Evolutionary conservation across 2,113 vertebrate genomes (phyloP).

Genomic region (Corythoichthys intestinalis): DNA sequence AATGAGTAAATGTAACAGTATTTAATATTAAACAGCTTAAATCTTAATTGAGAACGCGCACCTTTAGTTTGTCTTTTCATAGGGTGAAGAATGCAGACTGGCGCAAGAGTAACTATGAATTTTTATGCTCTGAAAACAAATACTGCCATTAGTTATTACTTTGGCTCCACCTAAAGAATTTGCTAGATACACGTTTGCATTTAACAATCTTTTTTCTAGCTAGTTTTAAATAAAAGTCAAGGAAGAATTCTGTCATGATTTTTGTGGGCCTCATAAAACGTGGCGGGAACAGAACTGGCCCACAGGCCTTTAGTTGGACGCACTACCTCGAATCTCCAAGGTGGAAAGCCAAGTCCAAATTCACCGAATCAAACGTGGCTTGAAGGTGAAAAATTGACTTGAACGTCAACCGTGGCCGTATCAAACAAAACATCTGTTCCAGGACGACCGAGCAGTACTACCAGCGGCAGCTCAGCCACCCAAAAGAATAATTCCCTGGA

Average conservation of each 20-base stretch:
- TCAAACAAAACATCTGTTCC: conserved; percentile 17
- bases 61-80: too few relatives aligned
- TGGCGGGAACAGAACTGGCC: neutral
- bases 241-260: neutral
- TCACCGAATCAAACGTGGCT: neutral
- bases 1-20: too few relatives aligned
- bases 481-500: conserved; percentile 56
- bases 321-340: neutral
- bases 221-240: neutral
- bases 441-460: conserved; percentile 17
- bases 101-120: too few relatives aligned
- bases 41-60: too few relatives aligned
- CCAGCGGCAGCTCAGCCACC: conserved; percentile 30
- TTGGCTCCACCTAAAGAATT: too few relatives aligned
- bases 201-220: neutral
- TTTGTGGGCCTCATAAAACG: neutral
- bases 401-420: neutral
- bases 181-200: neutral
- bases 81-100: too few relatives aligned
- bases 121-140: too few relatives aligned
- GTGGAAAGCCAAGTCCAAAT: neutral
- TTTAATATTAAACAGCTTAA: too few relatives aligned
- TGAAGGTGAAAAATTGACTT: too few relatives aligned
- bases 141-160: too few relatives aligned
- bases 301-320: neutral